Evolutionary conservation across 2,888 invertebrate species (phyloP), one percentile per base, ranked within the genome.

Genomic region (Dolichopus griseipennis): DNA sequence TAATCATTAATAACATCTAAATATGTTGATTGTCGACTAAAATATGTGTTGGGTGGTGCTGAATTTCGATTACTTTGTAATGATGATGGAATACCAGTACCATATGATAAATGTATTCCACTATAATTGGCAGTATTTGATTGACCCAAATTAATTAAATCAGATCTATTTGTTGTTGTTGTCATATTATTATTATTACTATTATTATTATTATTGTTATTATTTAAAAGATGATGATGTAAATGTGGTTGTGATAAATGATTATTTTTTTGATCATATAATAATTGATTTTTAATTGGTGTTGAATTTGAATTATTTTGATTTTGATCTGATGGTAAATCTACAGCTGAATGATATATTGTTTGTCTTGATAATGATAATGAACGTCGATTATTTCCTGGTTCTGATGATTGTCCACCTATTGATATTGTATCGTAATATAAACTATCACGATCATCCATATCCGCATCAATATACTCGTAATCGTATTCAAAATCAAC

Each of bases 341-440:
- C 86, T 64, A 84, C 82, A 1, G 85, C 84, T 67, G 86, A 86
- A 74, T 86, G 85, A 75, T 87, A 87, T 63, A 87, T 82, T 20
- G 86, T 86, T 75, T 85, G 84, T 66, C 84, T 80, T 37, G 86
- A 86, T 73, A 85, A 80, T 70, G 84, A 84, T 66, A 86, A 71
- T 33, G 81, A 81, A 73, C 80, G 79, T n/a, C 81, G 78, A 72
- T 81, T 81, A 27, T 77, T 76, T n/a, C 71, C 65, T 21, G 80
- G 78, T 70, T 81, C 81, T 41, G 81, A 81, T 62, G 22, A 62
- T 62, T 22, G 20, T 5, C 21, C 22, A 62, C 62, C 21, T 62
- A 62, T 22, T 21, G 72, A 73, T 65, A 81, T 80, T 33, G 81
- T 82, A 72, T 81, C 81, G 69, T 80, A 80, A 70, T 81, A 81